phyloP scores from a whole-genome alignment of 2,888 invertebrate species.

The Phengaris arion region DNA sequence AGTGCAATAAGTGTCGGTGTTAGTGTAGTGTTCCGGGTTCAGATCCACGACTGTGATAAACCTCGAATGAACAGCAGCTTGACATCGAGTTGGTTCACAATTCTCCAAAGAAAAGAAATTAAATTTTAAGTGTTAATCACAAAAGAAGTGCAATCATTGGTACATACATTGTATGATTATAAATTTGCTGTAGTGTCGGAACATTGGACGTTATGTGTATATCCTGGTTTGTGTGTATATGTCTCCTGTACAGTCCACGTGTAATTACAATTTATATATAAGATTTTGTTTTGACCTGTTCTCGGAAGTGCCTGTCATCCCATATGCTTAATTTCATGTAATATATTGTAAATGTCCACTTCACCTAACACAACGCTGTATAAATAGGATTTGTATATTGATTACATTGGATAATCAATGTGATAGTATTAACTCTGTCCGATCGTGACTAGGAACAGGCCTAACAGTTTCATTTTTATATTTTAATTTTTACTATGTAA shows the following conservation, averaged over 20 bases:
- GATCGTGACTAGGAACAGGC: constrained; percentile 44
- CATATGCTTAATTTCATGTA: constrained; percentile 66
- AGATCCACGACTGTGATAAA: constrained; percentile 54
- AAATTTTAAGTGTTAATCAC: constrained; percentile 61
- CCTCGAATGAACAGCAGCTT: constrained; percentile 48
- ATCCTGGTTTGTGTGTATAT: constrained; percentile 48
- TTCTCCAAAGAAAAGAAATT: constrained; percentile 67
- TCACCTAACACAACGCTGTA: constrained; percentile 65
- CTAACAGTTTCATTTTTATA: constrained; percentile 60
- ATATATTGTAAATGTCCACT: constrained; percentile 72
- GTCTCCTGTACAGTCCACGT: constrained; percentile 57
- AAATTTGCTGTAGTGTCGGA: constrained; percentile 53
- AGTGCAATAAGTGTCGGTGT: constrained; percentile 69
- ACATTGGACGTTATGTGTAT: constrained; percentile 59
- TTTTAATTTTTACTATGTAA: constrained; percentile 60
- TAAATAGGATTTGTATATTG: constrained; percentile 56
- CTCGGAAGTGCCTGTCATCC: constrained; percentile 72
- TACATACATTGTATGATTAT: constrained; percentile 42
- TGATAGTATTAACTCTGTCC: constrained; percentile 51
- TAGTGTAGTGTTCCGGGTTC: constrained; percentile 36
- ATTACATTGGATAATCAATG: constrained; percentile 51
- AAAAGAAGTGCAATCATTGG: constrained; percentile 63
- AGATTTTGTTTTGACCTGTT: constrained; percentile 55
- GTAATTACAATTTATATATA: constrained; percentile 57
- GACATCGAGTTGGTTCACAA: constrained; percentile 55